phyloP scores from a whole-genome alignment of 2,888 invertebrate species.

The Callimorpha dominula region DNA sequence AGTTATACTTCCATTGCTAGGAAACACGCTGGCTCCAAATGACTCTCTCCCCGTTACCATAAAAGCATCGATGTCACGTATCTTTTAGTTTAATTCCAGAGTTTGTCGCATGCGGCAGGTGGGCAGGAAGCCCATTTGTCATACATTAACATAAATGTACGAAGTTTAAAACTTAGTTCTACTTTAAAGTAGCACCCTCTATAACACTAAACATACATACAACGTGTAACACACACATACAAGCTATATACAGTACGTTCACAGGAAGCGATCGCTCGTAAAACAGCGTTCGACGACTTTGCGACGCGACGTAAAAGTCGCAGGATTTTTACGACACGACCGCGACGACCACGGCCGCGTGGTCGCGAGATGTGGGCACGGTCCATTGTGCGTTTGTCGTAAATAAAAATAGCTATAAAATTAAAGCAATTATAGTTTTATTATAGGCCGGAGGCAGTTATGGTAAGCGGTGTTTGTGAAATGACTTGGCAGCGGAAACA shows the following conservation, averaged over 20 bases:
- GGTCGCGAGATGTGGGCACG: slow-evolving; percentile 48
- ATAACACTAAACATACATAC: slow-evolving; percentile 18
- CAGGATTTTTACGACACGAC: slow-evolving; percentile 57
- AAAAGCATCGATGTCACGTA: slow-evolving; percentile 31
- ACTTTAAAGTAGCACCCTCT: slow-evolving; percentile 31
- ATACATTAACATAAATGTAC: slow-evolving; percentile 35
- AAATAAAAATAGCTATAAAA: slow-evolving; percentile 61
- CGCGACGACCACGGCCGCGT: slow-evolving; percentile 49
- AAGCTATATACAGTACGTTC: slow-evolving; percentile 53
- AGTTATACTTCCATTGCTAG: background rate
- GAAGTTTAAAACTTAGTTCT: slow-evolving; percentile 41
- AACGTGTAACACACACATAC: slow-evolving; percentile 1
- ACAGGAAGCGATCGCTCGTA: slow-evolving; percentile 69
- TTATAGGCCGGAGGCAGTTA: slow-evolving; percentile 47
- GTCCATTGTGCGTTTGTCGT: slow-evolving; percentile 55
- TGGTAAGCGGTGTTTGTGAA: slow-evolving; percentile 29
- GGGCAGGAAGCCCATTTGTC: slow-evolving; percentile 45
- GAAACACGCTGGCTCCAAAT: background rate
- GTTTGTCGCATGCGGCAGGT: slow-evolving; percentile 36
- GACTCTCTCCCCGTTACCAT: background rate
- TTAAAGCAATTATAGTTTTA: slow-evolving; percentile 60
- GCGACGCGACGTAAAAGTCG: slow-evolving; percentile 49
- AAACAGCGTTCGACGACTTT: slow-evolving; percentile 59
- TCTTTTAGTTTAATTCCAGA: slow-evolving; percentile 26
- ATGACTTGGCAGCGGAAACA: slow-evolving; percentile 31